These are phyloP conservation scores for Dunckerocampus dactyliophorus DNA, from an alignment of 2,113 vertebrate species.

Conservation along the genomic window DNA sequence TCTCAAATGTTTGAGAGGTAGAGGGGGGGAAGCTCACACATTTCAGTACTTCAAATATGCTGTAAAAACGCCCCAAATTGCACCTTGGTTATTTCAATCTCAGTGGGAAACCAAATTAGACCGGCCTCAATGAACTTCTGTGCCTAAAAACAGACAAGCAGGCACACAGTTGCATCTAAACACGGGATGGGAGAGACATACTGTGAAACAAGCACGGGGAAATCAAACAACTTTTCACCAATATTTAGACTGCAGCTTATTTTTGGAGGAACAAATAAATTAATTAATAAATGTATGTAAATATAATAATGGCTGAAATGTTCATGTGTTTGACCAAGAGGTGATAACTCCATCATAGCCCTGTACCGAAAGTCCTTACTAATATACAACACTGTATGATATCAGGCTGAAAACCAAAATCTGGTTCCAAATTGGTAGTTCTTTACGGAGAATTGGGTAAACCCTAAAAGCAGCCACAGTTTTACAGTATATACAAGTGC, in stretches of 20 bases:
- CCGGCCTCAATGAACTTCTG: constrained; percentile 50
- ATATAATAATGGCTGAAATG: not conserved
- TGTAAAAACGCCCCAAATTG: constrained; percentile 57
- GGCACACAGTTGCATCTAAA: constrained; percentile 31
- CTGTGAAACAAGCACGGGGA: constrained; percentile 7
- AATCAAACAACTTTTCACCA: constrained; percentile 6
- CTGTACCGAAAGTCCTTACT: no score
- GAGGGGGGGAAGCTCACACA: constrained; percentile 26
- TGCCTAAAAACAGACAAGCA: constrained; percentile 36
- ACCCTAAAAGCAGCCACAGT: not conserved
- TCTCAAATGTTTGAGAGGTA: constrained; percentile 51
- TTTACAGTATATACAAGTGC: no score
- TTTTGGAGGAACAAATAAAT: not conserved
- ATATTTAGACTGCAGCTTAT: not conserved
- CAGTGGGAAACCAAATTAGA: constrained; percentile 57
- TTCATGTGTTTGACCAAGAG: not conserved
- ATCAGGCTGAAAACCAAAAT: not conserved
- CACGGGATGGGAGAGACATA: constrained; percentile 2
- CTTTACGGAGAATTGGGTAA: not conserved
- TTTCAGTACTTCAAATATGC: constrained; percentile 52
- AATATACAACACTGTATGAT: not conserved
- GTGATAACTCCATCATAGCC: not conserved
- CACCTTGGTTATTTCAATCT: constrained; percentile 57
- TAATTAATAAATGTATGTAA: not conserved
- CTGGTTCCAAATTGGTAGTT: not conserved